Conservation (phyloP, 2,797 vertebrate species). For the Threskiornis aethiopicus region DNA sequence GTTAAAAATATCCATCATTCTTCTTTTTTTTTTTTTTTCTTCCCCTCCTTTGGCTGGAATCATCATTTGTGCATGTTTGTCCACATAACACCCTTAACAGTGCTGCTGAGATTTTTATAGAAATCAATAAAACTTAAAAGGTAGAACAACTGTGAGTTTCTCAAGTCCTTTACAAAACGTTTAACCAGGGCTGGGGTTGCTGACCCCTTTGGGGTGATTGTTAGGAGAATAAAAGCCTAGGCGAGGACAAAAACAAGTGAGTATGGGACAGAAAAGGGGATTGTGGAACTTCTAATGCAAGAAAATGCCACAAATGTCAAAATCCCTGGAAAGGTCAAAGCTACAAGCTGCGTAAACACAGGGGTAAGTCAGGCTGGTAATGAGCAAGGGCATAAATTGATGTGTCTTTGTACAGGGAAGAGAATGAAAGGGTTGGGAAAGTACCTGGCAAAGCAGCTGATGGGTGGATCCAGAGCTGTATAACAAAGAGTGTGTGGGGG, state of each 20-base stretch:
- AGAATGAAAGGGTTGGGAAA: background rate
- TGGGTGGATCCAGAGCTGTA: background rate
- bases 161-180: background rate
- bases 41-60: background rate
- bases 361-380: background rate
- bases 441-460: background rate
- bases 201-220: constrained; percentile 8
- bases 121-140: constrained; percentile 35
- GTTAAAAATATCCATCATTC: background rate
- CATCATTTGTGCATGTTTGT: background rate
- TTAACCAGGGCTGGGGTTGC: background rate
- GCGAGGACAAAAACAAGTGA: background rate
- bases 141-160: constrained; percentile 17
- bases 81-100: background rate
- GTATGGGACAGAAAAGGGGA: background rate
- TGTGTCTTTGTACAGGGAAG: background rate
- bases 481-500: fast-evolving
- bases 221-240: background rate
- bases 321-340: background rate
- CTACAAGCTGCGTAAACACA: background rate
- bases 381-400: background rate
- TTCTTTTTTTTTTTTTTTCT: background rate
- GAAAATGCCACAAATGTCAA: background rate
- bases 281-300: background rate
- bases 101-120: constrained; percentile 3